Conservation (phyloP, 2,888 invertebrate genomes). For the Ariolimax columbianus region DNA sequence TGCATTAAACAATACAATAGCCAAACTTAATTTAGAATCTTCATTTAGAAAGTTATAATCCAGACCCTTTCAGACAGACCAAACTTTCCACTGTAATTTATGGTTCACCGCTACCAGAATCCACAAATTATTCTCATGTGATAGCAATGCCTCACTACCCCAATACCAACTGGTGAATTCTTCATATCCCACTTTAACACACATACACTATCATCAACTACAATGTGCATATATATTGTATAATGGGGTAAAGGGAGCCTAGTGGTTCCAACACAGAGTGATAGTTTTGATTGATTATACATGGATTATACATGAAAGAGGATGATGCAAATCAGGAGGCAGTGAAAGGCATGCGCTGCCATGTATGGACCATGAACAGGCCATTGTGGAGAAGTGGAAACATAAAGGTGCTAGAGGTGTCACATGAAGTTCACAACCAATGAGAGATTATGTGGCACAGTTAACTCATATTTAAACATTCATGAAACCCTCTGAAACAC, state of each 20-base stretch:
- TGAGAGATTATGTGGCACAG: not conserved
- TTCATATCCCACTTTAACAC: not conserved
- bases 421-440: slow-evolving; percentile 38
- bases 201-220: not conserved
- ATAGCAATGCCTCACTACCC: not conserved
- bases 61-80: too few relatives aligned
- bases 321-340: not conserved
- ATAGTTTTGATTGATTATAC: not conserved
- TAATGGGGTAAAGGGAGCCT: not conserved
- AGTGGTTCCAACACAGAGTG: not conserved
- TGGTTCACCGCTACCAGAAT: not conserved
- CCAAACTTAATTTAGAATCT: too few relatives aligned
- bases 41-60: too few relatives aligned
- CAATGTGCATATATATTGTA: too few relatives aligned
- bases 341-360: not conserved
- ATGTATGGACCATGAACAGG: not conserved
- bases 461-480: not conserved
- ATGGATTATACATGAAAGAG: not conserved
- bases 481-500: not conserved
- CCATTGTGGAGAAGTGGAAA: not conserved
- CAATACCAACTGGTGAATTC: not conserved
- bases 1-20: too few relatives aligned
- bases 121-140: not conserved
- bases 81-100: too few relatives aligned
- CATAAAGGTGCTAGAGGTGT: not conserved